phyloP scores from a whole-genome alignment of 2,797 vertebrate species.

The Allobates femoralis region DNA sequence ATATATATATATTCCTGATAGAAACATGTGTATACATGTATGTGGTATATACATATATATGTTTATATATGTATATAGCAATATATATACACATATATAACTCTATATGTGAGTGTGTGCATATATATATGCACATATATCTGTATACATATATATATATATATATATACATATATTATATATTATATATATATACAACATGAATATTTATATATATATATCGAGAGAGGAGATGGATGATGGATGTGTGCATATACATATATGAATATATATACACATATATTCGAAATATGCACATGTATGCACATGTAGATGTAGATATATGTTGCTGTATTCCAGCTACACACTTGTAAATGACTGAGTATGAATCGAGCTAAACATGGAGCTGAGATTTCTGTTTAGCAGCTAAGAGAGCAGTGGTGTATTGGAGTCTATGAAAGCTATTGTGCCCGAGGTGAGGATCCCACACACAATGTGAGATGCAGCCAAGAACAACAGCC shows the following conservation, averaged over 20 bases:
- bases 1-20: no score
- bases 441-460: slow-evolving; percentile 96
- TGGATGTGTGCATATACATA: background rate
- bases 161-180: background rate
- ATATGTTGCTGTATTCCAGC: slow-evolving; percentile 69
- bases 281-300: background rate
- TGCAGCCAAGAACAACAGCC: slow-evolving; percentile 98
- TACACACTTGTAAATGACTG: slow-evolving; percentile 80
- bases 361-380: slow-evolving; percentile 92
- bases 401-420: slow-evolving; percentile 88
- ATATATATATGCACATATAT: slow-evolving; percentile 13
- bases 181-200: background rate
- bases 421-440: slow-evolving; percentile 91
- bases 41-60: no score
- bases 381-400: slow-evolving; percentile 92
- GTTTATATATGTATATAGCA: no score
- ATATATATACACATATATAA: no score
- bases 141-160: slow-evolving; percentile 1
- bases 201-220: background rate
- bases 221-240: background rate
- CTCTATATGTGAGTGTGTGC: background rate
- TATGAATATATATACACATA: background rate
- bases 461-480: slow-evolving; percentile 99
- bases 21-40: no score
- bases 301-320: slow-evolving; percentile 40